phyloP scores from a whole-genome alignment of 2,888 invertebrate species.

The Gerris lacustris region DNA sequence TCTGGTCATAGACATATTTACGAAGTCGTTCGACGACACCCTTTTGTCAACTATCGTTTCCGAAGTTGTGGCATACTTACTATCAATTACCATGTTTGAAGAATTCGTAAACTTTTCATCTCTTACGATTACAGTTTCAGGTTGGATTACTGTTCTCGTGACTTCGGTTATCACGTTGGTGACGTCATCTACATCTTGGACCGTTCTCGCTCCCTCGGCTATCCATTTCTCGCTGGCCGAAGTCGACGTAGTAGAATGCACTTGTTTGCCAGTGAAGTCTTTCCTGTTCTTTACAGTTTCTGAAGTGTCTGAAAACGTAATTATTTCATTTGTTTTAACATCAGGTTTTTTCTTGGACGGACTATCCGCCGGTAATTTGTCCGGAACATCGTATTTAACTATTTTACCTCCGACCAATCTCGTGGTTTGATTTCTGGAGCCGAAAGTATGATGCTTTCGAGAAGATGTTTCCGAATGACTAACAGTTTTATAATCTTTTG shows the following conservation, averaged over 20 bases:
- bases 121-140: slow-evolving; percentile 4
- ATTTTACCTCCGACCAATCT: slow-evolving; percentile 20
- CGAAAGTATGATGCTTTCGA: too few species aligned
- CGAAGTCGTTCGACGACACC: slow-evolving; percentile 1
- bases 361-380: too few species aligned
- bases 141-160: background rate
- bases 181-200: slow-evolving; percentile 7
- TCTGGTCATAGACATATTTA: background rate
- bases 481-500: background rate
- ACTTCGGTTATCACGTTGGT: slow-evolving; percentile 9
- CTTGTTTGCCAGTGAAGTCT: too few species aligned
- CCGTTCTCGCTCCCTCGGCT: background rate
- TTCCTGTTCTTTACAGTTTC: slow-evolving; percentile 12
- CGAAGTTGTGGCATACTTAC: background rate
- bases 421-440: slow-evolving; percentile 9
- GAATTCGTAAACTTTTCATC: background rate
- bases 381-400: slow-evolving; percentile 9
- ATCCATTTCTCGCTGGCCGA: too few species aligned
- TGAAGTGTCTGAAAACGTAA: background rate
- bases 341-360: background rate
- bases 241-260: too few species aligned
- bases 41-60: slow-evolving; percentile 13
- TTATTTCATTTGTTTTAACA: background rate
- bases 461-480: background rate
- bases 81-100: too few species aligned